These are phyloP conservation scores for Apodemia zela DNA, from an alignment of 2,888 invertebrate genomes.

Conservation along the genomic window DNA sequence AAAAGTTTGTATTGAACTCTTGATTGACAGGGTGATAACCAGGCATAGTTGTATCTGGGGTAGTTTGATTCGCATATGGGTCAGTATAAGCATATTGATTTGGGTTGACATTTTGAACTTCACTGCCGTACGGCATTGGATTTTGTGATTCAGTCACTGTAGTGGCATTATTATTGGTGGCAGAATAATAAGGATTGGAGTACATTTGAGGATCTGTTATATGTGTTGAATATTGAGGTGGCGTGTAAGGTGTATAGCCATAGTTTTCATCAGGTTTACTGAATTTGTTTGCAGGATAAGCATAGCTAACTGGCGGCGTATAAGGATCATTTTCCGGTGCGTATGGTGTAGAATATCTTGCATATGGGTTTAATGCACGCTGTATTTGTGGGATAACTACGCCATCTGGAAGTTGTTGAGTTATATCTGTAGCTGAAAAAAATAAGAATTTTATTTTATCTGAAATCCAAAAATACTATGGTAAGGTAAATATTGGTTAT, in stretches of 20 bases:
- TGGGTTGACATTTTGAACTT: slow-evolving; percentile 36
- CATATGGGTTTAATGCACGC: slow-evolving; percentile 47
- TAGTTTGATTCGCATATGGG: slow-evolving; percentile 40
- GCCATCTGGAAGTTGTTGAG: slow-evolving; percentile 63
- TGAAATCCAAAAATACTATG: background rate
- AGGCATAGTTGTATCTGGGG: slow-evolving; percentile 42
- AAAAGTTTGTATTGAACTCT: slow-evolving; percentile 56
- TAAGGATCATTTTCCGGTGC: slow-evolving; percentile 48
- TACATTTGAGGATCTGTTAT: slow-evolving; percentile 54
- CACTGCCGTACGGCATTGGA: slow-evolving; percentile 36
- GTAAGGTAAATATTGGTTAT: slow-evolving; percentile 19
- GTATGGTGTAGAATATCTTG: slow-evolving; percentile 49
- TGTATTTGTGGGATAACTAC: slow-evolving; percentile 51
- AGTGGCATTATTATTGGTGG: slow-evolving; percentile 50
- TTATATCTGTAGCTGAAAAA: slow-evolving; percentile 60
- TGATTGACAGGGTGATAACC: slow-evolving; percentile 37
- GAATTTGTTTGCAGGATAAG: slow-evolving; percentile 45
- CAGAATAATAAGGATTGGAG: slow-evolving; percentile 59
- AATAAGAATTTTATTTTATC: slow-evolving; percentile 22
- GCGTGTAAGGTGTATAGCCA: slow-evolving; percentile 58
- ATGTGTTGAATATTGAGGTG: slow-evolving; percentile 53
- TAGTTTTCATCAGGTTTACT: slow-evolving; percentile 56
- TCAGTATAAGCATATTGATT: slow-evolving; percentile 39
- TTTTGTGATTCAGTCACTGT: slow-evolving; percentile 56
- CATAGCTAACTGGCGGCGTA: slow-evolving; percentile 43